Base-by-base conservation (phyloP, 2,113 vertebrate species). In the Oryzias melastigma region DNA sequence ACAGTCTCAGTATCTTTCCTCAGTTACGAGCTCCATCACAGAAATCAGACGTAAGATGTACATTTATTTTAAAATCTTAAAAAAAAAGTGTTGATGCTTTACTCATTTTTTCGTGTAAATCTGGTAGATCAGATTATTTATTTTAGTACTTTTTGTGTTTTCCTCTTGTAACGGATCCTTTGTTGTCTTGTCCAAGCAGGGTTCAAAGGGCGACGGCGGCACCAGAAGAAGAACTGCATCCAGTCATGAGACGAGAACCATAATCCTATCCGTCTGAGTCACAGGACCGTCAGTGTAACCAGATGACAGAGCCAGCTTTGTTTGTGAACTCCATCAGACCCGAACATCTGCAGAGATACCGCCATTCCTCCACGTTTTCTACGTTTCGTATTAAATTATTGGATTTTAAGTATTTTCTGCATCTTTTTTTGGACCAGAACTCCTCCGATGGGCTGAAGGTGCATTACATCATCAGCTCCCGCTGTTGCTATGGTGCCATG, bases 191-290 rank as follows among this genome's bases (percentile, higher is more conserved):
- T 55, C 35, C 52, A 17, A 58, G 46, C 74, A 91, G 89, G 84
- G 45, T 57, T 48, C 2, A 89, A 66, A 81, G 75, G 71, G 43
- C 86, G 66, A 0, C 83, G 81, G 47, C 69, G 77, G 27, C 74
- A 50, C 40, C 79, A 69, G 1, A 92, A 90, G 78, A 92, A 89
- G 71, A 81, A 84, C 59, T 92, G 91, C 71, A 91, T 92, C 79
- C 91, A 92, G 77, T 92, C 91, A 2, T 92, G 86, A 92, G 65
- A 12, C 10, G n/a, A 18, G 3, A 19, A 24, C 8, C 52, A 49
- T 7, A 3, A 40, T n/a, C 4, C 59, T n/a, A 56, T 22, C 22
- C 22, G 51, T 27, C 20, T 60, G 57, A 60, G 70, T 62, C 71
- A 20, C 7, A 16, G 52, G 7, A 3, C 66, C 47, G 0, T 13